phyloP scores from a whole-genome alignment of 2,888 invertebrate genomes.

The Euplexia lucipara region DNA sequence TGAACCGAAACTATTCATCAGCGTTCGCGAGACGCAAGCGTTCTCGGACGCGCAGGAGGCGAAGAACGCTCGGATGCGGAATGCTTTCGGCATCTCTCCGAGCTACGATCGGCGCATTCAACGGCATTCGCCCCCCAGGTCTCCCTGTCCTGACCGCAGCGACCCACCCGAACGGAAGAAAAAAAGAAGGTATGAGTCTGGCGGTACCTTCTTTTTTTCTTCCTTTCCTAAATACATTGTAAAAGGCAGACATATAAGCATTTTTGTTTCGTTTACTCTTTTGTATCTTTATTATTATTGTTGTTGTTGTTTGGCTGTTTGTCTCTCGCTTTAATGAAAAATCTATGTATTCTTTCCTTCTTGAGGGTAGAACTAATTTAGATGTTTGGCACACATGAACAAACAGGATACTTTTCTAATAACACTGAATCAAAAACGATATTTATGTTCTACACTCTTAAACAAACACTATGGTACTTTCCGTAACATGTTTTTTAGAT shows the following conservation, averaged over 20 bases:
- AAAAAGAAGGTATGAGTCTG: slow-evolving; percentile 36
- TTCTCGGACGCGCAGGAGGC: slow-evolving; percentile 46
- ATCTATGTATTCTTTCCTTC: not conserved
- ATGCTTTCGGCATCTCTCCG: slow-evolving; percentile 45
- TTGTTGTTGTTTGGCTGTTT: slow-evolving; percentile 26
- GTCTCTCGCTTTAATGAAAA: slow-evolving; percentile 2
- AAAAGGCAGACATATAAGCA: slow-evolving; percentile 9
- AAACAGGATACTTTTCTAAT: not conserved
- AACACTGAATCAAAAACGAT: too few relatives aligned
- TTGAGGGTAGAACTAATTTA: not conserved
- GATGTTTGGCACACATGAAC: not conserved
- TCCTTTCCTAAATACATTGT: slow-evolving; percentile 22
- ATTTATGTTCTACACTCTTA: too few relatives aligned
- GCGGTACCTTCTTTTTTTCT: slow-evolving; percentile 43
- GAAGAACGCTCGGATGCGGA: slow-evolving; percentile 47
- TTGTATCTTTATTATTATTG: slow-evolving; percentile 1
- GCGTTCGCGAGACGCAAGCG: slow-evolving; percentile 42
- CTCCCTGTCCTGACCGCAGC: slow-evolving; percentile 21
- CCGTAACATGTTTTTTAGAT: too few relatives aligned
- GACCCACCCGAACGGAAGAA: slow-evolving; percentile 18
- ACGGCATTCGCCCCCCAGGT: slow-evolving; percentile 19
- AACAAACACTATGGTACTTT: too few relatives aligned
- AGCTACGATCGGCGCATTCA: slow-evolving; percentile 37
- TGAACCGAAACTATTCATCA: slow-evolving; percentile 26
- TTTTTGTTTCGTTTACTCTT: slow-evolving; percentile 5